These are phyloP conservation scores for Tachysurus fulvidraco DNA, from an alignment of 2,113 vertebrate genomes.

Conservation along the genomic window DNA sequence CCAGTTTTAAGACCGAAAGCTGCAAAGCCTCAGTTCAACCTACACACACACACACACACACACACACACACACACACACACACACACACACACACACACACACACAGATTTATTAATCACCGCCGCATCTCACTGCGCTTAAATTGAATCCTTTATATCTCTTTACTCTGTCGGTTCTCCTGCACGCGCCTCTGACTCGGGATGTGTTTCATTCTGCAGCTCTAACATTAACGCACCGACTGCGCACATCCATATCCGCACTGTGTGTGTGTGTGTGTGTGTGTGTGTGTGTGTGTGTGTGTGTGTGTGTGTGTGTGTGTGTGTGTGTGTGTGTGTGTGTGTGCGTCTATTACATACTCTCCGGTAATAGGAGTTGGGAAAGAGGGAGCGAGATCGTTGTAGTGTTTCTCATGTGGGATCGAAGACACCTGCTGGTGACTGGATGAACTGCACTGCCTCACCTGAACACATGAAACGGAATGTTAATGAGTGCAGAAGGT, in stretches of 20 bases:
- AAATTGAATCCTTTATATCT: not conserved
- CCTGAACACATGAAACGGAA: not conserved
- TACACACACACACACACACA: not conserved
- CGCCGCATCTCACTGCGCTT: not conserved
- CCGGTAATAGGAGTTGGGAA: not conserved
- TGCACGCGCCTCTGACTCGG: not conserved
- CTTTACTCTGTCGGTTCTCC: not conserved
- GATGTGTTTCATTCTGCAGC: not conserved
- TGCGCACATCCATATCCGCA: not conserved
- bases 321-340: not conserved
- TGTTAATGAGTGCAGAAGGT: too few relatives aligned
- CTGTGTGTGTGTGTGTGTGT: not conserved
- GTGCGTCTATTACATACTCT: not conserved
- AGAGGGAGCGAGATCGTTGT: not conserved
- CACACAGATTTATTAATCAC: not conserved
- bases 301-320: not conserved
- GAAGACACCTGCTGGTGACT: conserved; percentile 6
- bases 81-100: conserved; percentile 3
- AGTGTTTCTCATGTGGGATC: not conserved
- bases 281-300: not conserved
- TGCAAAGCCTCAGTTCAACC: not conserved
- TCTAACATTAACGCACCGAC: not conserved
- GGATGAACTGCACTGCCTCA: not conserved
- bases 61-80: not conserved
- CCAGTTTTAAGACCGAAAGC: not conserved